Base-by-base conservation (phyloP, 1,140 invertebrate genomes). In the Rhizoglyphus robini region DNA sequence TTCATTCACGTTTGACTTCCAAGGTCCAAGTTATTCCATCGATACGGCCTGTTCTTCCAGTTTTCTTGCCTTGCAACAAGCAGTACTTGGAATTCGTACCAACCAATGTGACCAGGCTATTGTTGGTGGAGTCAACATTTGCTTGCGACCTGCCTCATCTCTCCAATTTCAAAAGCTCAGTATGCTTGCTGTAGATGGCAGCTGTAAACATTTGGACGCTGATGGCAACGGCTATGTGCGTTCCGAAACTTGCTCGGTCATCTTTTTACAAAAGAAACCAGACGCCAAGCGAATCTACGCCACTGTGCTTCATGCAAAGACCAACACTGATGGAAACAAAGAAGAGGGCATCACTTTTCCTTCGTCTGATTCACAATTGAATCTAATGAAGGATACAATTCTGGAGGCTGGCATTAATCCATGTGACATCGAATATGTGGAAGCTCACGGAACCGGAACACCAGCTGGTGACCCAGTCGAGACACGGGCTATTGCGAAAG, bases 21-120 rank as follows among this genome's bases (percentile, higher is more conserved):
- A 79, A 73, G 82, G 81, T 78, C 94, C 94, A 1, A 95, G 90
- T 75, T 94, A 87, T 75, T 84, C 88, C 3, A 76, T 96, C 4
- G 94, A 98, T 76, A 96, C 94, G 8, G 94, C 94, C 0, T 98
- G 94, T 76, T 96, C 92, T 0, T 95, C 91, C 68, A 89, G 88
- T 58, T 75, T 95, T 72, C 83, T 88, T 72, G 93, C 90, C 1
- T 75, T 97, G 23, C 83, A 90, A 71, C 87, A 94, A 72, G 95
- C 93, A 15, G 79, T 90, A 15, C 74, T 77, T 5, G 86, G 88
- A 18, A 93, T 98, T 51, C 80, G 85, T 41, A 78, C 80, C 30
- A 90, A 90, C 1, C 84, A 88, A 71, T 95, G 91, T 76, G 93
- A 98, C 72, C 82, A 88, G 5, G 94, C 94, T 1, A 82, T 98